Evolutionary conservation across 1,140 invertebrate species (phyloP), one percentile per base, ranked within the genome.

Genomic region (Apis florea): DNA sequence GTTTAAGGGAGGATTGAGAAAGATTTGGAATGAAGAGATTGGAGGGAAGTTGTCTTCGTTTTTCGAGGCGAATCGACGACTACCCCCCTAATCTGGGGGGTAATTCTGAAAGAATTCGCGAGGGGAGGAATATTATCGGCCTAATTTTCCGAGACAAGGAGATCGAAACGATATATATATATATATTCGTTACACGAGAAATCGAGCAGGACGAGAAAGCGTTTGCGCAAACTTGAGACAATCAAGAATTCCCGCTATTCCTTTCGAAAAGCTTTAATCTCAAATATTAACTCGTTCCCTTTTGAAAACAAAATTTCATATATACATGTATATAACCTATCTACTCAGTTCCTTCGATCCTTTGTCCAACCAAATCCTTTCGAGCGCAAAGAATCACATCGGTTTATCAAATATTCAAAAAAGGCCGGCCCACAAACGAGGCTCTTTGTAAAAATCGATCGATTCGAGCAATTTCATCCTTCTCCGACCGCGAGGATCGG

Each of bases 251-350:
- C 40, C 19, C 19, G 31, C 0, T n/a, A 49, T 12, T 51, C 21
- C 13, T 19, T n/a, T 19, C 31, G 47, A 49, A 11, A n/a, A 40
- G 72, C 61, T 81, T 75, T 75, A 64, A 81, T 81, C 79, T 81
- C 72, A 66, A 81, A 74, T 81, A 81, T 81, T 81, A 81, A 81
- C 79, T 40, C 58, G 11, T 56, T 31, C 71, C 63, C n/a, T n/a
- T 74, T 63, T 66, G 61, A 40, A 81, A 81, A 67, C 53, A 1
- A 47, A 68, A 59, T 68, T 75, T 81, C 40, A 75, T 71, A 64
- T 53, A 31, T 17, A 63, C 31, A 40, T 40, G 6, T 6, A 40
- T 21, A 12, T 40, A 51, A 51, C 11, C 49, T 56, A 26, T 79
- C 24, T n/a, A 5, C 54, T 47, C 49, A 31, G 47, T 19, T 19